These are phyloP conservation scores for Uloborus diversus DNA, from an alignment of 1,140 invertebrate species.

Conservation along the genomic window DNA sequence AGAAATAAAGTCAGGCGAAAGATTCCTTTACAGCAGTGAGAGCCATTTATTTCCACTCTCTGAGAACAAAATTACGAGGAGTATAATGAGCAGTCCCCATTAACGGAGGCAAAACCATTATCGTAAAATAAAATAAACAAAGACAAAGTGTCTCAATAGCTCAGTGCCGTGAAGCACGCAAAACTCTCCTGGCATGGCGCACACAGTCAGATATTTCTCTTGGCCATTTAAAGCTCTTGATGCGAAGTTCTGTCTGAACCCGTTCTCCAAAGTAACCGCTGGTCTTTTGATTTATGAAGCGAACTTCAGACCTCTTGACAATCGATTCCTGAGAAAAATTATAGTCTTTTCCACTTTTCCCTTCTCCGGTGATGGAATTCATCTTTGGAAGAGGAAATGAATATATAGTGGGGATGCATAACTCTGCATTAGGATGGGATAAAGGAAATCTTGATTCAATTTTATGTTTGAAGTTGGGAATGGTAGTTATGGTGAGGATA, in stretches of 20 bases:
- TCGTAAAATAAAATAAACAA: neutral
- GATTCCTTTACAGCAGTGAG: no score
- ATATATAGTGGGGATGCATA: no score
- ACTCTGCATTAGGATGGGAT: no score
- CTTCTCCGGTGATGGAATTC: neutral
- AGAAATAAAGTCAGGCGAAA: no score
- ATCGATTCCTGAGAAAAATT: constrained; percentile 36
- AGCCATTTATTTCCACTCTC: no score
- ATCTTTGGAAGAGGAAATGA: neutral
- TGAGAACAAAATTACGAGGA: no score
- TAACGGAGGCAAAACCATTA: neutral
- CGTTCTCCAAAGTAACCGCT: neutral
- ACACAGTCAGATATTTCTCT: constrained; percentile 19
- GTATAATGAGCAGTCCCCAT: neutral
- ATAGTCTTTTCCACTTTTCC: constrained; percentile 11
- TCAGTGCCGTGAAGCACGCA: neutral
- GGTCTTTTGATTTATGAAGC: constrained; percentile 32
- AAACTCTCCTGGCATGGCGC: no score
- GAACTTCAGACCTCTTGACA: constrained; percentile 30
- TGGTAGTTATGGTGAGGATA: no score
- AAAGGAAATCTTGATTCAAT: no score
- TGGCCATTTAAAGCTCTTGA: neutral
- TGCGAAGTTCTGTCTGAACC: no score
- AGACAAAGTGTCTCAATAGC: neutral
- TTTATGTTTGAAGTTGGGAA: no score